These are phyloP conservation scores for Hippocampus zosterae DNA, from an alignment of 2,113 vertebrate species.

Conservation along the genomic window DNA sequence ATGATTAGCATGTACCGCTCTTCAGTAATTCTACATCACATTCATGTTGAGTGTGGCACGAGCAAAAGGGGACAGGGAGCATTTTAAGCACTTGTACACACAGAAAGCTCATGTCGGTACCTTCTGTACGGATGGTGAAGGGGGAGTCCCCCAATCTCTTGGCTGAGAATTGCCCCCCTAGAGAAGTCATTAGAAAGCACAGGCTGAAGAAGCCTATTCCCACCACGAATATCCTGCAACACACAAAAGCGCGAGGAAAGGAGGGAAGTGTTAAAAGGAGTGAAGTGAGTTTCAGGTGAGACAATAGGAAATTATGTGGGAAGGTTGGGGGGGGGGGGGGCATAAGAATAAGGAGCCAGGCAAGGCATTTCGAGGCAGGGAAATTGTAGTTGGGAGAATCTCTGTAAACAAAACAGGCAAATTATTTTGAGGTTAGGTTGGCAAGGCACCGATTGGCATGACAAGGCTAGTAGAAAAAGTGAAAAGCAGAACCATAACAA, in stretches of 20 bases:
- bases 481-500: neutral
- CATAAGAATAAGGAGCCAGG: neutral
- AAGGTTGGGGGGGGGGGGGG: too few relatives aligned
- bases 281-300: slow-evolving; percentile 16
- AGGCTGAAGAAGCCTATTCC: slow-evolving; percentile 97
- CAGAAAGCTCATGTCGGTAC: slow-evolving; percentile 64
- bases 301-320: slow-evolving; percentile 29
- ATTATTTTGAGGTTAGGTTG: slow-evolving; percentile 14
- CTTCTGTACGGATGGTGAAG: slow-evolving; percentile 95
- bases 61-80: neutral
- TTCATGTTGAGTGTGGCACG: neutral
- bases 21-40: neutral
- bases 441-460: slow-evolving; percentile 7
- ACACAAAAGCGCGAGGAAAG: slow-evolving; percentile 27
- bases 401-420: neutral
- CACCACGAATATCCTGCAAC: slow-evolving; percentile 90
- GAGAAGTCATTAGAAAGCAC: slow-evolving; percentile 97
- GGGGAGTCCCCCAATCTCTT: slow-evolving; percentile 91
- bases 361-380: slow-evolving; percentile 6
- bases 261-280: slow-evolving; percentile 17
- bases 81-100: slow-evolving; percentile 15
- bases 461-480: neutral
- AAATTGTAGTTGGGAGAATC: slow-evolving; percentile 1
- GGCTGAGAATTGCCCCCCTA: slow-evolving; percentile 94
- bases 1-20: neutral